Evolutionary conservation across 2,888 invertebrate species (phyloP), one percentile per base, ranked within the genome.

Genomic region (Mythimna lalbum): DNA sequence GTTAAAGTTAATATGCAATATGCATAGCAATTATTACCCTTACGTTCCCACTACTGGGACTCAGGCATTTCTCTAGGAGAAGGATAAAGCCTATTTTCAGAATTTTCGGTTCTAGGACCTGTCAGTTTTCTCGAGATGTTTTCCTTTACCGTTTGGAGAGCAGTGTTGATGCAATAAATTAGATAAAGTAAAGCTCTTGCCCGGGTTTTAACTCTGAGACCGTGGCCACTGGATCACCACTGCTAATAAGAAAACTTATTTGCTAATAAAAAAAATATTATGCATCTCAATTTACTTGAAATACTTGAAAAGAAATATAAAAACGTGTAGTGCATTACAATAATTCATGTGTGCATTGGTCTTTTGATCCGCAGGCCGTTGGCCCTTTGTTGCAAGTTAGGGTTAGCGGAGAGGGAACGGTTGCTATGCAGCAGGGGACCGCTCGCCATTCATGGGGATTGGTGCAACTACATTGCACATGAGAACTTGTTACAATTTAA

Each of bases 381-480:
- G 36, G 53, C 23, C 66, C 69, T 57, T 62, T 79, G 62, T 70
- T 65, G 63, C 59, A 69, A 17, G 63, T 36, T 65, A 76, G 76
- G 82, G 78, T 79, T 63, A 73, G 63, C 62, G 23, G 27, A 63
- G 57, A 82, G 84, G 69, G 79, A 62, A 61, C 60, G 59, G 63
- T 69, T 71, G 21, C 61, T 64, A 55, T 56, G 64, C n/a, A 57
- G 57, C 23, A 57, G 60, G 71, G 71, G 60, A 66, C 50, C 27
- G 21, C 12, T 50, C 19, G 31, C n/a, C 31, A 14, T 19, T 49
- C 17, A 63, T 73, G 63, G 68, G 65, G 43, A 71, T 49, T 63
- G 61, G 70, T 77, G 80, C 71, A 82, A 76, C 47, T 61, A 60
- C n/a, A 61, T 63, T 80, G 73, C 76, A 81, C 70, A 23, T 19